Conservation (phyloP, 2,797 vertebrate species). For the Cirrhinus mrigala region DNA sequence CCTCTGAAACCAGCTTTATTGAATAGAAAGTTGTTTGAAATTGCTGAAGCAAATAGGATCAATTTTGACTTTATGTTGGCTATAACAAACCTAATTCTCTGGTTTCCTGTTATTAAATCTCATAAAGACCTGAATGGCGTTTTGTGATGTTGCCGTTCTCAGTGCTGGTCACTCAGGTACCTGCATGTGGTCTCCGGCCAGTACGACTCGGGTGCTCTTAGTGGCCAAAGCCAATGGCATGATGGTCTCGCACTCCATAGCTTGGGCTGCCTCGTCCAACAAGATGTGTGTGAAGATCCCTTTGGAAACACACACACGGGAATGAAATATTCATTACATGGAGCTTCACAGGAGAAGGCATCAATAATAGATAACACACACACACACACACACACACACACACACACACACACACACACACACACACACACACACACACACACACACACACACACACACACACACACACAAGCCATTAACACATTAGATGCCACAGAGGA, state of each 20-base stretch:
- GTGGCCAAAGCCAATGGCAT: slow-evolving; percentile 97
- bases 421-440: slow-evolving; percentile 9
- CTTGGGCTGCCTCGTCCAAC: slow-evolving; percentile 98
- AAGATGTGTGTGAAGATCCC: slow-evolving; percentile 97
- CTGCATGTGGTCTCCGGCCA: slow-evolving; percentile 99
- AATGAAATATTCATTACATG: slow-evolving; percentile 56
- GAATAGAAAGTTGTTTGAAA: neutral
- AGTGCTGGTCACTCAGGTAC: slow-evolving; percentile 69
- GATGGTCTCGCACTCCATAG: slow-evolving; percentile 99
- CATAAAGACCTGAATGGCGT: neutral
- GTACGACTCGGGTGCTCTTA: slow-evolving; percentile 91
- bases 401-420: no score
- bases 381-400: neutral
- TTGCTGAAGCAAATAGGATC: no score
- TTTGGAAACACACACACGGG: slow-evolving; percentile 63
- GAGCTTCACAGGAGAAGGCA: slow-evolving; percentile 45
- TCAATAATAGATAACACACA: slow-evolving; percentile 51
- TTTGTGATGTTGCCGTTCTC: neutral
- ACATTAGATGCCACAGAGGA: slow-evolving; percentile 2
- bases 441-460: slow-evolving; percentile 20
- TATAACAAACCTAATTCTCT: neutral
- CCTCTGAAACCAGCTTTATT: no score
- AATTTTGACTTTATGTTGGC: neutral
- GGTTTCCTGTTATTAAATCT: neutral
- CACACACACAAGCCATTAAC: slow-evolving; percentile 6